phyloP scores from a whole-genome alignment of 2,888 invertebrate species.

The Apeira syringaria region DNA sequence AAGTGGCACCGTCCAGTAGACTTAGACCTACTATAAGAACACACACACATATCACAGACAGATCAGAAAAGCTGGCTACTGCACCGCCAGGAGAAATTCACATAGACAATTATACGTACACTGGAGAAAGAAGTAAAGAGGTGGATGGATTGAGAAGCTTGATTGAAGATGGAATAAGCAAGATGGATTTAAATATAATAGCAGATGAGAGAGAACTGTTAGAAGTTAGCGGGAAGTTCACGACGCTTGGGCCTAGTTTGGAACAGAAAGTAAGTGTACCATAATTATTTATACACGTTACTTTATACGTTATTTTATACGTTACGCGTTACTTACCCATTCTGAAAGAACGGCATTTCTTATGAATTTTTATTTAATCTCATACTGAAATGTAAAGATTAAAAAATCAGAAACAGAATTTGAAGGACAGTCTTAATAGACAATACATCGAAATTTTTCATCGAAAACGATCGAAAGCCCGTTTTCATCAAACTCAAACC shows the following conservation, averaged over 20 bases:
- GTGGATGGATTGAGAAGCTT: slow-evolving; percentile 69
- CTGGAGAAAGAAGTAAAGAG: slow-evolving; percentile 68
- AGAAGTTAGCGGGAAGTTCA: slow-evolving; percentile 57
- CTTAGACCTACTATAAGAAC: slow-evolving; percentile 40
- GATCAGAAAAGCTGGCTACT: slow-evolving; percentile 50
- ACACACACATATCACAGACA: slow-evolving; percentile 51
- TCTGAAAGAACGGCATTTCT: too few species aligned
- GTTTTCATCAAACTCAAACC: too few species aligned
- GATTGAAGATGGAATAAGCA: slow-evolving; percentile 74
- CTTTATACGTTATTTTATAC: too few species aligned
- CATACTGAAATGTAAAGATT: too few species aligned
- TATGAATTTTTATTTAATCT: too few species aligned
- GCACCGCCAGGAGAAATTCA: slow-evolving; percentile 45
- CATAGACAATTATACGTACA: slow-evolving; percentile 58
- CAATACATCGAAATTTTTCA: too few species aligned
- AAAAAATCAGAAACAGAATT: too few species aligned
- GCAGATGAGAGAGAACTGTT: slow-evolving; percentile 49
- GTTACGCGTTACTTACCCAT: too few species aligned
- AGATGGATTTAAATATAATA: slow-evolving; percentile 70
- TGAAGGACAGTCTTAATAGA: too few species aligned
- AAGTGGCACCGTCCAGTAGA: slow-evolving; percentile 80
- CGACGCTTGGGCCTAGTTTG: slow-evolving; percentile 85
- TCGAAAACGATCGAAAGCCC: too few species aligned
- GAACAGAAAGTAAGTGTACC: slow-evolving; percentile 86
- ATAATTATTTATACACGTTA: too few species aligned